Percentiles rank a stretch among this genome's conserved stretches.
Evolutionary conservation across 2,113 vertebrate genomes (phyloP).

Genomic region (Otocyon megalotis): DNA sequence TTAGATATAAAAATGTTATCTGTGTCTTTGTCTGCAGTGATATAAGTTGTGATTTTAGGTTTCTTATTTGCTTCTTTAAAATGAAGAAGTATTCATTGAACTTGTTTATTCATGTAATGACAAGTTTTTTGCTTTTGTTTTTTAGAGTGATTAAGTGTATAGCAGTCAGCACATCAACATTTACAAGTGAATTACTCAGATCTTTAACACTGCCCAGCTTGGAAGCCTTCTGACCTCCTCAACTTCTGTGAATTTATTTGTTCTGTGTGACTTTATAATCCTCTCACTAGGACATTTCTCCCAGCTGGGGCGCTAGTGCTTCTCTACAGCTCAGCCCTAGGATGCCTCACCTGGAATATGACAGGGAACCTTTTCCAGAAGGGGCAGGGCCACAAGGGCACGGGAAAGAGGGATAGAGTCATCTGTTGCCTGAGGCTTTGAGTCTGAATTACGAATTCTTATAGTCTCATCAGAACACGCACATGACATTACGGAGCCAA

Average conservation of each 20-base stretch:
- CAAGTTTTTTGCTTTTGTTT: background rate
- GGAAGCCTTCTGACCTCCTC: background rate
- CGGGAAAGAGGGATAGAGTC: background rate
- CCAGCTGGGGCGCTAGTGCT: background rate
- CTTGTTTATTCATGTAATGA: background rate
- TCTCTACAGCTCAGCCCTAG: background rate
- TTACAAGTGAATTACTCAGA: background rate
- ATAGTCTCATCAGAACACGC: background rate
- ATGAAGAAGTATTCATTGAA: background rate
- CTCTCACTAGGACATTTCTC: background rate
- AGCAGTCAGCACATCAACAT: background rate
- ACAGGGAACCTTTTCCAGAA: background rate
- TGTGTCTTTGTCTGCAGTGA: background rate
- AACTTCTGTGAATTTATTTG: background rate
- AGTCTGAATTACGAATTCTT: background rate
- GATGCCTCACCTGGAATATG: background rate
- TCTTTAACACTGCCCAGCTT: background rate
- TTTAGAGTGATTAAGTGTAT: background rate
- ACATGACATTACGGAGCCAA: background rate
- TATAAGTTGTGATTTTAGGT: background rate
- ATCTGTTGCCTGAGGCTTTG: background rate
- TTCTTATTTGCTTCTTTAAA: conserved; percentile 12
- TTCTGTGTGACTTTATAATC: background rate
- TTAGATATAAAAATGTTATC: background rate
- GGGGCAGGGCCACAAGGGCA: background rate